Base-by-base conservation (phyloP, 2,797 vertebrate genomes). In the Coreius guichenoti region DNA sequence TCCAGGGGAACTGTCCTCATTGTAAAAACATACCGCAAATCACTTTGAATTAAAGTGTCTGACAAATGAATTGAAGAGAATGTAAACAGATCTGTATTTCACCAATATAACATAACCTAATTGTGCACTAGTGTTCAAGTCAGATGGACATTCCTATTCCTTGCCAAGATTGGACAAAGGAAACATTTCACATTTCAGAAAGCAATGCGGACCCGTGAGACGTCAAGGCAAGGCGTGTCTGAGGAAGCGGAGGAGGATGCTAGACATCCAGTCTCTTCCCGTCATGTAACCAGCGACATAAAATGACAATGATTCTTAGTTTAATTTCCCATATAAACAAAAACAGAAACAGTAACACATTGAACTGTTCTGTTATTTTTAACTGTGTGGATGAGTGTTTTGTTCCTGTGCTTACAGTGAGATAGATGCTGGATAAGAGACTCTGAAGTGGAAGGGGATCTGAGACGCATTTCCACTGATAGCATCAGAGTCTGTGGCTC, bases 191-290 rank as follows among this genome's bases (percentile, higher is more conserved):
- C 58, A 75, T 81, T 16, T 77, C 14, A 81, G 54, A 80, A 84
- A 75, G 39, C 58, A 86, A 58, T 26, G 26, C 51, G 23, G 36
- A 89, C 77, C 75, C 45, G 11, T 75, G 76, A 69, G 68, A 82
- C 56, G 51, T 54, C 86, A 88, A 81, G 81, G 86, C 84, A 54
- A 79, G 47, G 63, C 7, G 5, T 36, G 45, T 68, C 82, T 68
- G 80, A 88, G 92, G 90, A 92, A 91, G 87, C 86, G 92, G 93
- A 93, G 92, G 89, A 92, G 94, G 94, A 94, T 92, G 92, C 91
- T 88, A 54, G 80, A 76, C 79, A 63, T 76, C 81, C 47, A 0
- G 56, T 83, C 77, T 76, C 85, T 91, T 54, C 70, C 86, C 63
- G 76, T 91, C 89, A 90, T 87, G 76, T 90, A 91, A 89, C 87